Percentiles rank a stretch among this genome's conserved stretches.
Conservation (phyloP, 2,113 vertebrate genomes). For the Serinus canaria region DNA sequence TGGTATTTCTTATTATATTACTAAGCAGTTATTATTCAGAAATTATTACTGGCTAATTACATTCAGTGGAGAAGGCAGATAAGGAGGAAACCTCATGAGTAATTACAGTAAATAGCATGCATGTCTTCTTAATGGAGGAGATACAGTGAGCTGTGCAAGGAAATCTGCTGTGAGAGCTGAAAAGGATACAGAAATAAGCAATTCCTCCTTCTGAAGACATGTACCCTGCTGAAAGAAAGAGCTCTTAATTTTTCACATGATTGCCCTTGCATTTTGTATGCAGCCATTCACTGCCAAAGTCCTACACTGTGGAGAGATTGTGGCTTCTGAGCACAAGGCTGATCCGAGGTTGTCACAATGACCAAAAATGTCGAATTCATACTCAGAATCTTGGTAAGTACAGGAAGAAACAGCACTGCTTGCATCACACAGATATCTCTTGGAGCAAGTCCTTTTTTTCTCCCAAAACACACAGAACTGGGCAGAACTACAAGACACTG, state of each 20-base stretch:
- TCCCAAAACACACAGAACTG: neutral
- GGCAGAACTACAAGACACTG: neutral
- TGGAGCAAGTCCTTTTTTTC: neutral
- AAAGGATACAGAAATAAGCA: neutral
- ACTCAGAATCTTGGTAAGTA: neutral
- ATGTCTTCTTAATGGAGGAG: neutral
- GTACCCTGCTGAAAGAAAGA: neutral
- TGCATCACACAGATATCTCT: neutral
- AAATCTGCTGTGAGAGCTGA: neutral
- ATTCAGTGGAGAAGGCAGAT: constrained; percentile 31
- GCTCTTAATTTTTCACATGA: neutral
- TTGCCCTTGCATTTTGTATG: neutral
- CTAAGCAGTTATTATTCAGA: constrained; percentile 36
- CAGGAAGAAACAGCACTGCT: neutral
- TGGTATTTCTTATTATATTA: constrained; percentile 57
- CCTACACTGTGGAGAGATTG: neutral
- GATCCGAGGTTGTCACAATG: neutral
- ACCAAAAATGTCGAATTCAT: neutral
- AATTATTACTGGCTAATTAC: constrained; percentile 31
- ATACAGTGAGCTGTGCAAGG: neutral
- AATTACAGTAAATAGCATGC: constrained; percentile 28
- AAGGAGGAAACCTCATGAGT: constrained; percentile 20
- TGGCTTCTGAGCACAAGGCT: neutral
- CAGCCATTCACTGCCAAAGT: neutral
- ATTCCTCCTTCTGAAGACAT: neutral